phyloP scores from a whole-genome alignment of 37 sponge, comb jelly and placozoan genomes.

The Mnemiopsis leidyi region DNA sequence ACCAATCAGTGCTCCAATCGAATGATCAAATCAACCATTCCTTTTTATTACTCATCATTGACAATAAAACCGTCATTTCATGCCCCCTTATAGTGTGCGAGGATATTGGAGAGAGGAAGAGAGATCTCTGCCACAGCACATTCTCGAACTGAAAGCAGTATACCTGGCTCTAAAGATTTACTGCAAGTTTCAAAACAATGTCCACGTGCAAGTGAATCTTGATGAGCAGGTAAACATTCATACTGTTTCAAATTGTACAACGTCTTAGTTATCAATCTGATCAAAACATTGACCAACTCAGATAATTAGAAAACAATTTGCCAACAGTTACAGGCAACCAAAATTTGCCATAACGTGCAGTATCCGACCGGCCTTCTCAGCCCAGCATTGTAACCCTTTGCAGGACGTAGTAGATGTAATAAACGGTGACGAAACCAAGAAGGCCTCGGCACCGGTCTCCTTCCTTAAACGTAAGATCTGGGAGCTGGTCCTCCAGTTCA shows the following conservation, averaged over 20 bases:
- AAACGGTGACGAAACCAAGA: background rate
- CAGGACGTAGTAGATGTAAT: background rate
- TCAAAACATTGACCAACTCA: too few relatives aligned
- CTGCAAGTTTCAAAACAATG: background rate
- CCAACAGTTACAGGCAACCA: too few relatives aligned
- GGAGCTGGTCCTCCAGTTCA: background rate
- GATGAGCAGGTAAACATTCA: background rate
- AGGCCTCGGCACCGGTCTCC: background rate
- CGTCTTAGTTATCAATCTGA: too few relatives aligned
- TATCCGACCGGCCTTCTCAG: too few relatives aligned
- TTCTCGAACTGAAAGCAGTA: background rate
- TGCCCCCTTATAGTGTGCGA: background rate
- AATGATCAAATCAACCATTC: too few relatives aligned
- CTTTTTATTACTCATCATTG: too few relatives aligned
- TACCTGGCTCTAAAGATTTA: background rate
- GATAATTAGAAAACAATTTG: too few relatives aligned
- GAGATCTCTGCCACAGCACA: background rate
- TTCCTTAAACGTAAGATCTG: constrained; percentile 8
- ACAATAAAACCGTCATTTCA: background rate
- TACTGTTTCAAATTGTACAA: too few relatives aligned
- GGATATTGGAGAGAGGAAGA: constrained; percentile 13
- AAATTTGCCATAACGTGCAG: too few relatives aligned
- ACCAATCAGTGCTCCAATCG: too few relatives aligned
- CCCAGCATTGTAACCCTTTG: too few relatives aligned
- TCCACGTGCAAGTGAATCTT: background rate